Evolutionary conservation across 37 sponge, comb jelly and placozoan species (phyloP).

Genomic region (Petrosia ficiformis): DNA sequence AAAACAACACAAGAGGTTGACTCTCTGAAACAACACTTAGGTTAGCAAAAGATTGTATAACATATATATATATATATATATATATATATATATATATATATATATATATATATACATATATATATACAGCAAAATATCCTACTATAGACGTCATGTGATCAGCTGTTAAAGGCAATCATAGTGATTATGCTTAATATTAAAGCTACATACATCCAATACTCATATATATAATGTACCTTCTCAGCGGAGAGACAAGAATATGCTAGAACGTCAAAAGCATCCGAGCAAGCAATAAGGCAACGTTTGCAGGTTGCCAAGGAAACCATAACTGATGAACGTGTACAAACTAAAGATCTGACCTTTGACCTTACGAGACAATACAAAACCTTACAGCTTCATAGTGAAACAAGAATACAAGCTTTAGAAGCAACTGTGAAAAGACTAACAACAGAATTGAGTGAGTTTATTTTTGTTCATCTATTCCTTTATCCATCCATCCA

Average conservation of each 20-base stretch:
- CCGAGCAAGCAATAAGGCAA: slow-evolving; percentile 54
- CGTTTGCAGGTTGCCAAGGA: slow-evolving; percentile 36
- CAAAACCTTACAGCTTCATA: slow-evolving; percentile 74
- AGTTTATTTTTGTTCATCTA: too few relatives aligned
- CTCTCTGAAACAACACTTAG: slow-evolving; percentile 55
- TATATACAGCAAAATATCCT: background rate
- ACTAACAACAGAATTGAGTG: slow-evolving; percentile 27
- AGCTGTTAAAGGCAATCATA: background rate
- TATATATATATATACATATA: background rate
- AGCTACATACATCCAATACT: too few relatives aligned
- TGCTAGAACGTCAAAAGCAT: slow-evolving; percentile 33
- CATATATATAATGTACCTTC: background rate
- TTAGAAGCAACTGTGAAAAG: slow-evolving; percentile 58
- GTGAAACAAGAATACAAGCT: slow-evolving; percentile 49
- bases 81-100: too few relatives aligned
- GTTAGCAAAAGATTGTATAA: slow-evolving; percentile 1
- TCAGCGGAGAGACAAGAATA: slow-evolving; percentile 41
- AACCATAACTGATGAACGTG: slow-evolving; percentile 49
- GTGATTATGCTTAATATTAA: background rate
- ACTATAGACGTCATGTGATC: background rate
- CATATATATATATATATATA: too few relatives aligned
- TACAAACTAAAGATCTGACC: slow-evolving; percentile 45
- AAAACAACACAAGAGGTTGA: slow-evolving; percentile 59
- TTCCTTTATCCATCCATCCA: too few relatives aligned
- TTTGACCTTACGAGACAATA: slow-evolving; percentile 79